Conservation (phyloP, 2,797 vertebrate species). For the Poliocrania exsul region DNA sequence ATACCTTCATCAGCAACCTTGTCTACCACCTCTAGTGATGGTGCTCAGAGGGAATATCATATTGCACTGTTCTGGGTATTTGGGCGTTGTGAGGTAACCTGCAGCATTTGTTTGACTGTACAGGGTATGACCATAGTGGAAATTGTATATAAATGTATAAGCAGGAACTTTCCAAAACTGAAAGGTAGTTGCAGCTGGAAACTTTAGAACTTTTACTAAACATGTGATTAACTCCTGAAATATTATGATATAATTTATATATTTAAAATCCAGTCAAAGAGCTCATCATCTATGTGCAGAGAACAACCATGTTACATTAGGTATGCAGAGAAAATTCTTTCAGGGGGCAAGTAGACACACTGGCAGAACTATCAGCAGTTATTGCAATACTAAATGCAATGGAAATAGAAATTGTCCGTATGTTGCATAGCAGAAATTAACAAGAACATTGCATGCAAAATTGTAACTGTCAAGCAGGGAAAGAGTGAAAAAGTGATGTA, state of each 20-base stretch:
- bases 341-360: slow-evolving; percentile 4
- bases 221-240: slow-evolving; percentile 14
- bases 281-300: neutral
- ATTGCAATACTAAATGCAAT: slow-evolving; percentile 42
- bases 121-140: neutral
- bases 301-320: neutral
- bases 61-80: neutral
- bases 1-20: neutral
- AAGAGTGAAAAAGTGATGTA: slow-evolving; percentile 4
- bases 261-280: neutral
- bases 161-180: neutral
- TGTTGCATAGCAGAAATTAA: slow-evolving; percentile 42
- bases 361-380: slow-evolving; percentile 19
- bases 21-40: neutral
- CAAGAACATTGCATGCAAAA: slow-evolving; percentile 27
- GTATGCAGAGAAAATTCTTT: neutral
- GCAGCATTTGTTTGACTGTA: neutral
- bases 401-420: slow-evolving; percentile 60
- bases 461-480: slow-evolving; percentile 23
- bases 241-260: neutral
- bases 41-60: neutral
- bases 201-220: neutral
- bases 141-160: neutral
- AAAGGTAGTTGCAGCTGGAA: neutral
- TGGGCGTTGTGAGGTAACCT: neutral